Percentiles rank a stretch among this genome's conserved stretches.
Evolutionary conservation across 2,888 invertebrate species (phyloP).

Genomic region (Brachycybe producta): DNA sequence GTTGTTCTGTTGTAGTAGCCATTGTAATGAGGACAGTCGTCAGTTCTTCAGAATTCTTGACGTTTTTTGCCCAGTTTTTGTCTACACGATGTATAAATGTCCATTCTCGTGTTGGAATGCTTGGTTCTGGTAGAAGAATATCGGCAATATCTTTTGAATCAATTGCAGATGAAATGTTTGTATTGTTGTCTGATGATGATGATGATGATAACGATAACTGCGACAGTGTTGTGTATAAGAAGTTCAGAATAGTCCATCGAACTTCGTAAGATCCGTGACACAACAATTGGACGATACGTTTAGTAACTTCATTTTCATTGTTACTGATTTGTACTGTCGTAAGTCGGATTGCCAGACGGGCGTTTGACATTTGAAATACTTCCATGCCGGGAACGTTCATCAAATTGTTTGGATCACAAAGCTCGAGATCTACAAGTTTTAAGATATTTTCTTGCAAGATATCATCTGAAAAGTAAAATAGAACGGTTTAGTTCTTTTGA

Average conservation of each 20-base stretch:
- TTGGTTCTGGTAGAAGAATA: not conserved
- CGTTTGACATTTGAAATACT: not conserved
- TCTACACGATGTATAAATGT: not conserved
- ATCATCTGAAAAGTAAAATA: not conserved
- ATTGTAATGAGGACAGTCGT: slow-evolving; percentile 10
- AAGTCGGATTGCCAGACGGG: not conserved
- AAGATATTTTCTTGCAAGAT: not conserved
- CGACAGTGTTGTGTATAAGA: not conserved
- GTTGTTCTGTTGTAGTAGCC: slow-evolving; percentile 12
- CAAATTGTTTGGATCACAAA: not conserved
- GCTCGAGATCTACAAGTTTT: not conserved
- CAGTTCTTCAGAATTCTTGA: slow-evolving; percentile 5
- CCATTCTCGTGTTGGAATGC: slow-evolving; percentile 9
- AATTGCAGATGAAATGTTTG: not conserved
- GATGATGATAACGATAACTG: too few relatives aligned
- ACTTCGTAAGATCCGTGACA: slow-evolving; percentile 8
- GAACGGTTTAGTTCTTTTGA: not conserved
- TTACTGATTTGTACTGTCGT: not conserved
- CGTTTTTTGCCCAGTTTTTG: not conserved
- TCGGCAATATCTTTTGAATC: not conserved
- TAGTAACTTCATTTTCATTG: not conserved
- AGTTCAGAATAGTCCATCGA: slow-evolving; percentile 2
- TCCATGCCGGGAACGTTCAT: not conserved
- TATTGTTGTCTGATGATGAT: not conserved
- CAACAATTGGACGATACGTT: not conserved